Evolutionary conservation across 2,888 invertebrate species (phyloP), one percentile per base, ranked within the genome.

Genomic region (Corythucha ciliata): DNA sequence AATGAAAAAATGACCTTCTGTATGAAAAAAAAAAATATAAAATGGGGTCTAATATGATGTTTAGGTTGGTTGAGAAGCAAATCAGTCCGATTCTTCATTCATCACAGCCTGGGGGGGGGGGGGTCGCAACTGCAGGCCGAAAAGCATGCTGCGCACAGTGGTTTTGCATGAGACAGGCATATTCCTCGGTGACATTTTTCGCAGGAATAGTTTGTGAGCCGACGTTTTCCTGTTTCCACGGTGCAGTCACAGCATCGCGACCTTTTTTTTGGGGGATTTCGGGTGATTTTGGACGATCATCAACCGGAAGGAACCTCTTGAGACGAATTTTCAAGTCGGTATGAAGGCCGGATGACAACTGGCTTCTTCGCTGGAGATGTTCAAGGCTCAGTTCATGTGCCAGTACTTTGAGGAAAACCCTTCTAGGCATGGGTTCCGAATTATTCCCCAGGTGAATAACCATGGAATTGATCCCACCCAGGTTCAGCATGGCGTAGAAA

Each of bases 391-490:
- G 41, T 42, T 49, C 41, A 42, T 49, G 40, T 16, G 49, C 41
- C 40, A 49, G 33, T n/a, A n/a, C n/a, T n/a, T n/a, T n/a, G n/a
- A n/a, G n/a, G n/a, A n/a, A n/a, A n/a, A n/a, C n/a, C n/a, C n/a
- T n/a, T n/a, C n/a, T n/a, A n/a, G n/a, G n/a, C n/a, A n/a, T n/a
- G n/a, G n/a, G n/a, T n/a, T n/a, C n/a, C n/a, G n/a, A n/a, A n/a
- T n/a, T n/a, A n/a, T 48, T 48, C 37, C 48, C 48, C 7, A 48
- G 48, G 37, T 39, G 25, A 37, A 48, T 48, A 37, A 48, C 39
- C 7, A 22, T 14, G 4, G 48, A 39, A 48, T 48, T 48, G 39
- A 48, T 37, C 22, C 48, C 48, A 22, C 39, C 48, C 12, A 48
- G 10, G 18, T 37, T 37, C 41, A 41, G 25, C 24, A 24, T 10